Percentiles rank a stretch among this genome's conserved stretches.
phyloP scores from a whole-genome alignment of 2,113 vertebrate species.

The Dicaeum eximium region DNA sequence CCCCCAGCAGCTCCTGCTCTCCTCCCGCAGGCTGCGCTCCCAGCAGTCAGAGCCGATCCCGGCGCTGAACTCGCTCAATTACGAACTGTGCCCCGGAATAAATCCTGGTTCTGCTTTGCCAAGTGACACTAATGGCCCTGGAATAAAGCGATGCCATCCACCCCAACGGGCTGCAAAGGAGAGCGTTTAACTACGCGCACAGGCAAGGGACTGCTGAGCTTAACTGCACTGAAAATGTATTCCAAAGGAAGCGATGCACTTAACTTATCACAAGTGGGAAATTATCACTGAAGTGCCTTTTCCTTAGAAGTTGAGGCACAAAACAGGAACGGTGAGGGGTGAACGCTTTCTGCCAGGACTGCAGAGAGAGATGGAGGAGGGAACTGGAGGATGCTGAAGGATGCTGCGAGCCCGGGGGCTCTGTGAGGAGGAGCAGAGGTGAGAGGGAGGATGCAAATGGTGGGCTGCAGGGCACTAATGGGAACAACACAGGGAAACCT shows the following conservation, averaged over 20 bases:
- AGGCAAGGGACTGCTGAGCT: constrained; percentile 67
- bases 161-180: constrained; percentile 63
- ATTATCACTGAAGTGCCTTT: constrained; percentile 71
- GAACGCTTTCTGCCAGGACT: not conserved
- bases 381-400: not conserved
- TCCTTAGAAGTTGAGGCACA: constrained; percentile 39
- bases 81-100: constrained; percentile 62
- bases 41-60: not conserved
- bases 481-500: fast-evolving
- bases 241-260: constrained; percentile 70
- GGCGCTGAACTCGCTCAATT: constrained; percentile 43
- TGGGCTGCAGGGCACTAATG: not conserved
- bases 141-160: constrained; percentile 69
- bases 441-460: not conserved
- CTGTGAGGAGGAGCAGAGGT: not conserved
- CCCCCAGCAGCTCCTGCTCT: not conserved
- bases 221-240: constrained; percentile 69
- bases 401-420: not conserved
- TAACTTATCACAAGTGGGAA: constrained; percentile 75
- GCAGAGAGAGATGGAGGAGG: not conserved
- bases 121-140: constrained; percentile 71
- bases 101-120: constrained; percentile 69
- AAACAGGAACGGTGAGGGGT: constrained; percentile 20
- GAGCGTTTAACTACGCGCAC: constrained; percentile 56
- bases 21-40: not conserved